Evolutionary conservation across 2,113 vertebrate species (phyloP), one percentile per base, ranked within the genome.

Genomic region (Neodon shergylaensis): DNA sequence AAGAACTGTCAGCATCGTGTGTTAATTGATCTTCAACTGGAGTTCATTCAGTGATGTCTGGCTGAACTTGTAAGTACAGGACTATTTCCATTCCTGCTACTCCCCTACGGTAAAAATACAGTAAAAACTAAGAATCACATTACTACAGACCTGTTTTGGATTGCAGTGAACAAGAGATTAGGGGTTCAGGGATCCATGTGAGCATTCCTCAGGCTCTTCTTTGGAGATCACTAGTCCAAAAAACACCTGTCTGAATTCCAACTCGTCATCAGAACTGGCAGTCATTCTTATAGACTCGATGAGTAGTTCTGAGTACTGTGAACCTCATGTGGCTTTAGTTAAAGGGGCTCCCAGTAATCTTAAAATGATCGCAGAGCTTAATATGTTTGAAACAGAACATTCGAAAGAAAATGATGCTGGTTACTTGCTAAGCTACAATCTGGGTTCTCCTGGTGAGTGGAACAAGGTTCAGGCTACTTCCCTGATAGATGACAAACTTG

Each of bases 61-160:
- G 28, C 61, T 47, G 21, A 61, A 70, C 88, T 7, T 78, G 13
- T 68, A 91, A 90, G 65, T 26, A 68, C 28, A 92, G 2, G 5
- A 81, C 13, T 92, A 28, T 96, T 95, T 92, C 95, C 92, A 97
- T 96, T 91, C 85, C 39, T 96, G 49, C 36, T 52, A 87, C 91
- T 91, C 78, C 42, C 95, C 70, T 89, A 42, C 31, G 36, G 73
- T 87, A 94, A 97, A 52, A 94, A 94, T 87, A 92, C 81, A 49
- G 2, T 26, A 70, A 97, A 95, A 97, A 96, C 88, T 28, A 96
- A 74, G 77, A 89, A 79, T 92, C 47, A 70, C 89, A 95, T 94
- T 65, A 94, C 82, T 42, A 79, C 79, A 92, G 95, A 86, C 68
- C 83, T 7, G 31, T 92, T 93, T 91, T 42, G 94, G 47, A 65